phyloP scores from a whole-genome alignment of 2,888 invertebrate species.

The Nephrotoma appendiculata region DNA sequence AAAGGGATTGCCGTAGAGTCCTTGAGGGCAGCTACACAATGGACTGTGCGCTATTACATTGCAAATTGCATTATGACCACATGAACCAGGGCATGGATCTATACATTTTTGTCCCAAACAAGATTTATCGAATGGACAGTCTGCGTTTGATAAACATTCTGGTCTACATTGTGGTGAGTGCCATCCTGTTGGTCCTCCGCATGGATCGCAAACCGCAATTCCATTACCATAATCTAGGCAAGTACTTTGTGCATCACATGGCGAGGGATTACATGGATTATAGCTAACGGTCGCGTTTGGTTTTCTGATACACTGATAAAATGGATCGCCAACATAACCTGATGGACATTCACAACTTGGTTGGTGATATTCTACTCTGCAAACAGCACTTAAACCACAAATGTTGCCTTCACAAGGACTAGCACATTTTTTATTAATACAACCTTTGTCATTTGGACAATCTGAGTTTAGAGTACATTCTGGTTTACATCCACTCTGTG shows the following conservation, averaged over 20 bases:
- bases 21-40: slow-evolving; percentile 52
- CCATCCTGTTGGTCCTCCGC: slow-evolving; percentile 48
- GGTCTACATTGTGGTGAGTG: slow-evolving; percentile 64
- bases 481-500: slow-evolving; percentile 57
- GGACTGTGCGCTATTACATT: slow-evolving; percentile 56
- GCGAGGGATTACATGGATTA: slow-evolving; percentile 62
- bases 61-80: slow-evolving; percentile 59
- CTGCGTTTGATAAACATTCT: slow-evolving; percentile 66
- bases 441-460: slow-evolving; percentile 57
- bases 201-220: slow-evolving; percentile 67
- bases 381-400: slow-evolving; percentile 70
- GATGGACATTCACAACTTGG: slow-evolving; percentile 67
- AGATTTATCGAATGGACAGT: slow-evolving; percentile 63
- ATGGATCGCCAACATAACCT: slow-evolving; percentile 67
- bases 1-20: slow-evolving; percentile 61
- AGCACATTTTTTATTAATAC: slow-evolving; percentile 56
- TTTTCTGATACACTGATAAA: slow-evolving; percentile 51
- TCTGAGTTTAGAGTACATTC: slow-evolving; percentile 75
- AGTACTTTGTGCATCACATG: slow-evolving; percentile 51
- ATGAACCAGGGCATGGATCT: slow-evolving; percentile 67
- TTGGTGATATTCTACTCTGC: slow-evolving; percentile 65
- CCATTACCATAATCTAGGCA: slow-evolving; percentile 59
- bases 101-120: slow-evolving; percentile 59
- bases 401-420: slow-evolving; percentile 59
- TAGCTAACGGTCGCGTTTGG: slow-evolving; percentile 44